phyloP scores from a whole-genome alignment of 2,797 vertebrate genomes.

The Melopsittacus undulatus region DNA sequence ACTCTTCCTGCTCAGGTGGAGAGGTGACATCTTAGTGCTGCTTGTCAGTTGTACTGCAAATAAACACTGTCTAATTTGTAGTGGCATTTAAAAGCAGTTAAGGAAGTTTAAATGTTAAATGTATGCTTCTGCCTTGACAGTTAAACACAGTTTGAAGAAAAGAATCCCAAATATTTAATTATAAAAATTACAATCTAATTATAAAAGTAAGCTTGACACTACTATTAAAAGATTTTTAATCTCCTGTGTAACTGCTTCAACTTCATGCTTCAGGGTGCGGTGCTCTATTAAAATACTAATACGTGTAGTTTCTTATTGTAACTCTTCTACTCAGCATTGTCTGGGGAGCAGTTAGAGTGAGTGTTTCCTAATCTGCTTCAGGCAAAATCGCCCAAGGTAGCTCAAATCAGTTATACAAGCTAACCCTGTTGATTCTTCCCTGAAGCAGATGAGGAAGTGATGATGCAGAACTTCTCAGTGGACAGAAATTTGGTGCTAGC shows the following conservation, averaged over 20 bases:
- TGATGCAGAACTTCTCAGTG: background rate
- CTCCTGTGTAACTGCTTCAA: background rate
- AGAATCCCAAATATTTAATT: background rate
- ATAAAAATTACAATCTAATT: background rate
- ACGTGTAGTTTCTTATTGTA: background rate
- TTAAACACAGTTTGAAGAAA: background rate
- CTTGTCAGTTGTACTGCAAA: background rate
- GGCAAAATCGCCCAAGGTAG: background rate
- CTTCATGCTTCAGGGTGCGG: background rate
- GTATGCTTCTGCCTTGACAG: background rate
- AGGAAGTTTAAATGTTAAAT: background rate
- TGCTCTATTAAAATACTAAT: background rate
- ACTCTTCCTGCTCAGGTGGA: background rate
- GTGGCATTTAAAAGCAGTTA: background rate
- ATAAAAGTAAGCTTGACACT: background rate
- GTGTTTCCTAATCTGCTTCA: background rate
- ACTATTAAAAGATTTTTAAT: background rate
- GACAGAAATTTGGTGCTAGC: background rate
- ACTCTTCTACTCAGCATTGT: background rate
- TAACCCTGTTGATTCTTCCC: background rate
- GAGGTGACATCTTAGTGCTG: fast-evolving
- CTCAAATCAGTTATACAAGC: background rate
- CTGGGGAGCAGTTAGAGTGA: background rate
- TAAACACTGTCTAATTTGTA: background rate
- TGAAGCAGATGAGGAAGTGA: background rate